Conservation (phyloP, 2,113 vertebrate genomes). For the Lates calcarifer region DNA sequence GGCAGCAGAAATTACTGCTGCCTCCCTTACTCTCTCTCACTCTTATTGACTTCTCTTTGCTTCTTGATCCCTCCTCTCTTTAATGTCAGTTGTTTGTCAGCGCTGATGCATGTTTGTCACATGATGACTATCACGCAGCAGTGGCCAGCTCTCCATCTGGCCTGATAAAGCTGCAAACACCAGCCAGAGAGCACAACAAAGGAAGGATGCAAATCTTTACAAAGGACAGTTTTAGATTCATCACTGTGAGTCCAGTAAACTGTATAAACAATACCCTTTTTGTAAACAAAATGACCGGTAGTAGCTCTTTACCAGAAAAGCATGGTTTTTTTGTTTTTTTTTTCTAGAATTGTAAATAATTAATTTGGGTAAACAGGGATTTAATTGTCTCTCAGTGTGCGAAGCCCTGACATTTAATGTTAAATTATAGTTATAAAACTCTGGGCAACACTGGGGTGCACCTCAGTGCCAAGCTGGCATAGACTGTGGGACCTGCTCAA, state of each 20-base stretch:
- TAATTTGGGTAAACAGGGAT: conserved; percentile 74
- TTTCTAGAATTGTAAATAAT: conserved; percentile 62
- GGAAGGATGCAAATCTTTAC: conserved; percentile 56
- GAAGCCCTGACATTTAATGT: conserved; percentile 78
- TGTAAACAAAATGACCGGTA: conserved; percentile 42
- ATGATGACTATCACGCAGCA: conserved; percentile 31
- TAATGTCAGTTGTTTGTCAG: conserved; percentile 59
- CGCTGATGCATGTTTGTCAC: conserved; percentile 49
- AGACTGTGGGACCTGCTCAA: conserved; percentile 42
- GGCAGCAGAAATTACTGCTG: conserved; percentile 39
- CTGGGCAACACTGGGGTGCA: conserved; percentile 39
- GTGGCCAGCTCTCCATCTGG: conserved; percentile 33
- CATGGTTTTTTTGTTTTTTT: conserved; percentile 25
- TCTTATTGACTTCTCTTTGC: conserved; percentile 39
- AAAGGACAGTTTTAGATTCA: conserved; percentile 37
- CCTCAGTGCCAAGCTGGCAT: conserved; percentile 53
- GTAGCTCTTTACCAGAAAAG: conserved; percentile 40
- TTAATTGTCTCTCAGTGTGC: conserved; percentile 75
- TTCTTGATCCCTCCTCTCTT: conserved; percentile 39
- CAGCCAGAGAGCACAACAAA: conserved; percentile 59
- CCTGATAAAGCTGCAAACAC: conserved; percentile 43
- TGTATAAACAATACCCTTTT: conserved; percentile 58
- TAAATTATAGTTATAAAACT: conserved; percentile 80
- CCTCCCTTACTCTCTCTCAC: conserved; percentile 10
- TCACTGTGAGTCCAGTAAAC: conserved; percentile 41